Percentiles rank a stretch among this genome's conserved stretches.
Evolutionary conservation across 2,888 invertebrate species (phyloP).

Genomic region (Lasioglossum morio): DNA sequence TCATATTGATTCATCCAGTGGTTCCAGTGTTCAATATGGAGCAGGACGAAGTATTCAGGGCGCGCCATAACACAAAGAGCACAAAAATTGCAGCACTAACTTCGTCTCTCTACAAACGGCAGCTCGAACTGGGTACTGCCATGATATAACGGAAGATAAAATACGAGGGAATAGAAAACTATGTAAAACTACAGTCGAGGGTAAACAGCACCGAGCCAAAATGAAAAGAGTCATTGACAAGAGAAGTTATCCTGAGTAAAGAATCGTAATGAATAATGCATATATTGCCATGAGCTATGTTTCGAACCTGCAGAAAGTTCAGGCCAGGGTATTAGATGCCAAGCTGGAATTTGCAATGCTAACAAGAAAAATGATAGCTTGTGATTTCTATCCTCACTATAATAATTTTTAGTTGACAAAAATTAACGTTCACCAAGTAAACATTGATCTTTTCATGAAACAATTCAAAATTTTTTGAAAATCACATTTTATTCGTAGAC

Average conservation of each 20-base stretch:
- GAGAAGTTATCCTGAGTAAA: neutral
- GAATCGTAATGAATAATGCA: neutral
- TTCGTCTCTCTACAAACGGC: neutral
- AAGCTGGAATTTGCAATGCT: neutral
- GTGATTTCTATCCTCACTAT: neutral
- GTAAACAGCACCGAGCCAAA: neutral
- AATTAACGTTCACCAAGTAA: neutral
- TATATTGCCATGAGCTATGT: neutral
- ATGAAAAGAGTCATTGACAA: conserved; percentile 7
- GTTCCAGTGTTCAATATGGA: neutral
- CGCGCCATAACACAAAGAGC: neutral
- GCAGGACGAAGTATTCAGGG: neutral
- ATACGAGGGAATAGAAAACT: neutral
- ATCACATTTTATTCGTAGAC: neutral
- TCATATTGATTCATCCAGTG: neutral
- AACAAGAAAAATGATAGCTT: neutral
- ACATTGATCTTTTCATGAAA: neutral
- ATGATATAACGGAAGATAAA: neutral
- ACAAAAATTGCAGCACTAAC: conserved; percentile 5
- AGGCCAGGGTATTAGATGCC: neutral
- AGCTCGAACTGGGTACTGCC: neutral
- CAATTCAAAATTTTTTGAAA: neutral
- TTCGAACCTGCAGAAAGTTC: neutral
- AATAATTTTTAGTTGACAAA: neutral
- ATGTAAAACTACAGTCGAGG: conserved; percentile 7